Conservation (phyloP, 2,797 vertebrate genomes). For the Podarcis lilfordi region DNA sequence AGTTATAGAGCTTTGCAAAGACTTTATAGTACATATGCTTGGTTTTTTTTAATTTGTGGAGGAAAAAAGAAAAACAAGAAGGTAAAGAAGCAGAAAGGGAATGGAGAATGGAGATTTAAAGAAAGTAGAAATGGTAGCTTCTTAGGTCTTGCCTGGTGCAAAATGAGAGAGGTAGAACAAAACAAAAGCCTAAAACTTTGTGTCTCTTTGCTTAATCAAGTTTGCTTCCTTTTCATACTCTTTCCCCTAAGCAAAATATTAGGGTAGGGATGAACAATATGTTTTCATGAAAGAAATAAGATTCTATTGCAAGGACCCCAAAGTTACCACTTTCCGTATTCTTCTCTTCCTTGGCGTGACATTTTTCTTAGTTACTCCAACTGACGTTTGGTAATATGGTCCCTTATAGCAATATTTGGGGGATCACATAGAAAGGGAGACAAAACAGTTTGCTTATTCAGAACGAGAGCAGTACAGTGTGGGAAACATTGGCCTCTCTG, state of each 20-base stretch:
- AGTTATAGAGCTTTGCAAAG: not conserved
- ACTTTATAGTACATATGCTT: not conserved
- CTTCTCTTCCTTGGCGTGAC: not conserved
- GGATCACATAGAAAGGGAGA: not conserved
- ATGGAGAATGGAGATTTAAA: not conserved
- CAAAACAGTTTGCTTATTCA: not conserved
- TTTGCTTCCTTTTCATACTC: not conserved
- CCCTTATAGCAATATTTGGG: not conserved
- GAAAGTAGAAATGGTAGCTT: not conserved
- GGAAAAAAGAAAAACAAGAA: not conserved
- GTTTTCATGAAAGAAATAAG: not conserved
- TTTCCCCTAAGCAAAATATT: not conserved
- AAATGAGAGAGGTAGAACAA: not conserved
- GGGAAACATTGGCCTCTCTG: not conserved
- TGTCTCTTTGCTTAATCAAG: not conserved
- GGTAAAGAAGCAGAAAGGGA: not conserved
- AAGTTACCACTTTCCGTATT: not conserved
- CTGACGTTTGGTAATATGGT: not conserved
- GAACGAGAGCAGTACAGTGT: not conserved
- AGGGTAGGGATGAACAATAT: not conserved
- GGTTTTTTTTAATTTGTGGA: not conserved
- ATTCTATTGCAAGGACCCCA: not conserved
- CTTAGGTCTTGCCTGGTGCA: not conserved
- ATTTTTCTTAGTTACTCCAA: not conserved
- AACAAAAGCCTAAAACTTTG: not conserved